Percentiles rank a stretch among this genome's conserved stretches.
These are phyloP conservation scores for Rhagium mordax DNA, from an alignment of 2,888 invertebrate species.

Conservation along the genomic window DNA sequence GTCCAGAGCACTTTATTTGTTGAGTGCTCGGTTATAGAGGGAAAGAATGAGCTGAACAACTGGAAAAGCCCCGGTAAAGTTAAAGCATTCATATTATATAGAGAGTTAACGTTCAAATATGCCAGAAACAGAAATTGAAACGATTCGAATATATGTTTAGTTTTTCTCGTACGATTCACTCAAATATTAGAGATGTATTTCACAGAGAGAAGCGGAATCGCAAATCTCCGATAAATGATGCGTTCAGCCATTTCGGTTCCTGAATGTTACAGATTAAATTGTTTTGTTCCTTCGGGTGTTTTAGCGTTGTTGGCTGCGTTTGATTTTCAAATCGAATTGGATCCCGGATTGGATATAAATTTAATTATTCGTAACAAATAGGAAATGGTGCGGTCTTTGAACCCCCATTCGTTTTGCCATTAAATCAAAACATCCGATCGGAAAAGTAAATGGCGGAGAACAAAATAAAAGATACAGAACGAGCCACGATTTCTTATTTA, in stretches of 20 bases:
- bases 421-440: not conserved
- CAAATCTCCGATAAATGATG: constrained; percentile 49
- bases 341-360: constrained; percentile 34
- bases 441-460: no score
- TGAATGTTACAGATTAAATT: constrained; percentile 37
- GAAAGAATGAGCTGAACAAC: constrained; percentile 64
- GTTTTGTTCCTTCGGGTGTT: constrained; percentile 34
- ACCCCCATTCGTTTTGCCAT: not conserved
- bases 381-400: not conserved
- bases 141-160: constrained; percentile 69
- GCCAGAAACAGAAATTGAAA: constrained; percentile 71
- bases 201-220: constrained; percentile 36
- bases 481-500: no score
- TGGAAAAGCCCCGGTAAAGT: constrained; percentile 66
- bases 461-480: no score
- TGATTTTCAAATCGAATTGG: constrained; percentile 41
- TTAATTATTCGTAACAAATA: constrained; percentile 38
- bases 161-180: constrained; percentile 63
- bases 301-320: constrained; percentile 18
- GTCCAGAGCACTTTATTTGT: constrained; percentile 60
- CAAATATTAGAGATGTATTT: constrained; percentile 57
- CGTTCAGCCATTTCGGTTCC: constrained; percentile 44
- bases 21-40: constrained; percentile 53
- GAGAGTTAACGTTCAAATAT: constrained; percentile 71
- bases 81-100: constrained; percentile 71